These are phyloP conservation scores for Pristionchus entomophagus DNA, from an alignment of 2,888 invertebrate genomes.

Conservation along the genomic window DNA sequence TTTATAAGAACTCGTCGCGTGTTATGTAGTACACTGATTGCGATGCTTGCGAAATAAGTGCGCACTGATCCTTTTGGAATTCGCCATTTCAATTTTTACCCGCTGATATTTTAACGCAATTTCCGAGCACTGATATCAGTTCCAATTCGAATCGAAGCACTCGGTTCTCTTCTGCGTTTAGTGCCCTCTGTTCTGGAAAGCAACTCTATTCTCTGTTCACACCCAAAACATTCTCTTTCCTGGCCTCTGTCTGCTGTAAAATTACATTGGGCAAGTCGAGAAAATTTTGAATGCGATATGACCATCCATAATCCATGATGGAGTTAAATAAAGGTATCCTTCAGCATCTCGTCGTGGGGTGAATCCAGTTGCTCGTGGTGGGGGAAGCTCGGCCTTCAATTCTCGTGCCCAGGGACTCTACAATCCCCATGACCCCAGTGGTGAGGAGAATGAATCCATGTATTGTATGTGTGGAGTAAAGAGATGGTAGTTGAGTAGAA, in stretches of 20 bases:
- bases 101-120: neutral
- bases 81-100: neutral
- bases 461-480: neutral
- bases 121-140: neutral
- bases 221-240: neutral
- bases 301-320: no score
- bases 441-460: conserved; percentile 2
- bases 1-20: no score
- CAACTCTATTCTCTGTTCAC: neutral
- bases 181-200: no score
- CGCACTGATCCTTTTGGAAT: neutral
- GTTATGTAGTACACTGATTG: no score
- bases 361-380: conserved; percentile 56
- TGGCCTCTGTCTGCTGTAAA: conserved; percentile 7
- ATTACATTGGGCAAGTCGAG: neutral
- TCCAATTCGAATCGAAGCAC: neutral
- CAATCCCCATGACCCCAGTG: conserved; percentile 55
- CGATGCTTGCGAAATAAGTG: neutral
- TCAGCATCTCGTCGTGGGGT: conserved; percentile 53
- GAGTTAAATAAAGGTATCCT: no score
- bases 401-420: conserved; percentile 67
- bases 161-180: no score
- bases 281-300: no score
- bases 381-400: conserved; percentile 61
- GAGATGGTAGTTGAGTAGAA: no score